A percentile compares a stretch with the other conserved stretches of the same genome.
Conservation (phyloP, 2,888 invertebrate genomes). For the Apodemia hepburni region DNA sequence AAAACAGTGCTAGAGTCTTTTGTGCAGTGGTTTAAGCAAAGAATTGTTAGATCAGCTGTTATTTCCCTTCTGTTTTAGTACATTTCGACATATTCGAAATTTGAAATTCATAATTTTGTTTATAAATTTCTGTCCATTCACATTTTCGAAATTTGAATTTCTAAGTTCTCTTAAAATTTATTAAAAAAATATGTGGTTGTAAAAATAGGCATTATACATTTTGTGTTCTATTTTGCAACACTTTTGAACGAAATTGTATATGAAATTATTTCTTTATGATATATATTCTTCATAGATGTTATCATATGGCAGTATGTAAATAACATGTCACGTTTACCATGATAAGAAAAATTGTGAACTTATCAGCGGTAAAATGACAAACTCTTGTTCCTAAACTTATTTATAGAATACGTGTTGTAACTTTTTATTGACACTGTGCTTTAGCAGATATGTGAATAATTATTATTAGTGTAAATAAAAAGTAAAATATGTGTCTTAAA, state of each 20-base stretch:
- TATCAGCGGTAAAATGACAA: constrained; percentile 3
- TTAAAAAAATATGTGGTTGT: too few species aligned
- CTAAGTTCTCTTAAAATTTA: too few species aligned
- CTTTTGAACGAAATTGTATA: neutral
- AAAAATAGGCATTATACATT: too few species aligned
- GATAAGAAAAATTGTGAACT: neutral
- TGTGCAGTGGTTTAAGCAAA: too few species aligned
- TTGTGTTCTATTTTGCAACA: neutral
- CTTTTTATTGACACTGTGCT: neutral
- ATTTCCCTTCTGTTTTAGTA: too few species aligned
- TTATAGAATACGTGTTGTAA: constrained; percentile 4
- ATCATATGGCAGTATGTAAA: constrained; percentile 3
- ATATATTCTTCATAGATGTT: neutral
- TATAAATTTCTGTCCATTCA: too few species aligned
- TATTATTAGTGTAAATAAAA: constrained; percentile 21
- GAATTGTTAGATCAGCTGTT: too few species aligned
- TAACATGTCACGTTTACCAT: constrained; percentile 8
- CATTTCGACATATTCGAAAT: too few species aligned
- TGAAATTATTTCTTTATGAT: neutral
- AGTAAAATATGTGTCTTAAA: constrained; percentile 19
- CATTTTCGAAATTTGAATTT: too few species aligned
- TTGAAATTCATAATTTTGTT: too few species aligned
- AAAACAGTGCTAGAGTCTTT: too few species aligned
- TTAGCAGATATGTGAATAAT: constrained; percentile 20
- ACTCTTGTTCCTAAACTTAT: constrained; percentile 11